These are phyloP conservation scores for Dipodomys merriami DNA, from an alignment of 2,113 vertebrate species.

Conservation along the genomic window DNA sequence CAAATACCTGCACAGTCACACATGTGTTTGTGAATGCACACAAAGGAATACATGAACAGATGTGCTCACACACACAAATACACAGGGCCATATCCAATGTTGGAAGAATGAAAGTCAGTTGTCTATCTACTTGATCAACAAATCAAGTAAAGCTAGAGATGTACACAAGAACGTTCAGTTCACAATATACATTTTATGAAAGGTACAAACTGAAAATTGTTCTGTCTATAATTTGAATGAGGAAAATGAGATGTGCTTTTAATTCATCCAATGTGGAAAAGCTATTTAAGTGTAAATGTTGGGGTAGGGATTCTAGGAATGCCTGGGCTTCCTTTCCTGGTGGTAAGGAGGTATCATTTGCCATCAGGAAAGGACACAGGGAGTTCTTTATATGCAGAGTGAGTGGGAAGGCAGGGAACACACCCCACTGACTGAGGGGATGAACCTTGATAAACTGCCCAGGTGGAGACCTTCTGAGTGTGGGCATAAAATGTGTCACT, in stretches of 20 bases:
- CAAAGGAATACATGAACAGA: background rate
- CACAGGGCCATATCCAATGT: background rate
- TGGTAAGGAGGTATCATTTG: background rate
- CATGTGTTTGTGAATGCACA: rapidly evolving
- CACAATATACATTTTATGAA: background rate
- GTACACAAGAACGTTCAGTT: background rate
- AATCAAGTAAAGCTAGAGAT: too few relatives aligned
- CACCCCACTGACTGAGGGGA: background rate
- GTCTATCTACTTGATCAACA: background rate
- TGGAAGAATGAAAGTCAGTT: background rate
- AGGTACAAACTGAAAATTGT: background rate
- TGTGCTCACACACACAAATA: rapidly evolving
- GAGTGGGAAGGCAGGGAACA: background rate
- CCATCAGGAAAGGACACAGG: background rate
- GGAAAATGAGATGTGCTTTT: background rate
- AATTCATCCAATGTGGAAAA: background rate
- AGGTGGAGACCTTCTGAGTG: background rate
- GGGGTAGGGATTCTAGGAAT: background rate
- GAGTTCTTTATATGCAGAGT: background rate
- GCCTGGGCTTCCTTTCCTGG: background rate
- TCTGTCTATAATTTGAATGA: constrained; percentile 3
- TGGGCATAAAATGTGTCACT: background rate
- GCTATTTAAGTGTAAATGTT: background rate
- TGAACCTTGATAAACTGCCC: background rate
- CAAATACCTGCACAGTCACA: background rate